These are phyloP conservation scores for Saccostrea cuccullata DNA, from an alignment of 1,140 invertebrate species.

Conservation along the genomic window DNA sequence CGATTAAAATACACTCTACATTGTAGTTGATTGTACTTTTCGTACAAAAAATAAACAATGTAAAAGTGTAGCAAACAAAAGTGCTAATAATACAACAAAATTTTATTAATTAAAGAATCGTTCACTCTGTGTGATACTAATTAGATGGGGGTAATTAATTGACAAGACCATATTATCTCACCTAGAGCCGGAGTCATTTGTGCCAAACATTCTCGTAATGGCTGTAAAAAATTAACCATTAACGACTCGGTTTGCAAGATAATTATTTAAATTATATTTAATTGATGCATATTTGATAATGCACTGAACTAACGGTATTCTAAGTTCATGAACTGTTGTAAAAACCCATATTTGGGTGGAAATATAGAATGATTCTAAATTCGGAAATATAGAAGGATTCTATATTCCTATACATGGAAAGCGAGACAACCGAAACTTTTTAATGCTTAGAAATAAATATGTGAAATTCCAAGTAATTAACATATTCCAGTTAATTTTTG, in stretches of 20 bases:
- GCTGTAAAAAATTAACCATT: neutral
- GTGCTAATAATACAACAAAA: neutral
- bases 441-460: no score
- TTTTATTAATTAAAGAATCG: neutral
- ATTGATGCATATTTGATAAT: neutral
- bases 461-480: no score
- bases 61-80: neutral
- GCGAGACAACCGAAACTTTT: no score
- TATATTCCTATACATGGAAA: no score
- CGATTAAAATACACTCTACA: no score
- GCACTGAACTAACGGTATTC: neutral
- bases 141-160: neutral
- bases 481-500: no score
- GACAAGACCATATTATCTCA: neutral
- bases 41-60: no score
- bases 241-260: neutral
- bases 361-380: no score
- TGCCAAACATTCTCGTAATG: conserved; percentile 1
- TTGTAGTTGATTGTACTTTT: no score
- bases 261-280: neutral
- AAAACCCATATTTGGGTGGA: no score
- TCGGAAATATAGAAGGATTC: no score
- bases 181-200: neutral
- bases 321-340: neutral
- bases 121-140: conserved; percentile 23